These are phyloP conservation scores for Mantis religiosa DNA, from an alignment of 2,888 invertebrate genomes.

Conservation along the genomic window DNA sequence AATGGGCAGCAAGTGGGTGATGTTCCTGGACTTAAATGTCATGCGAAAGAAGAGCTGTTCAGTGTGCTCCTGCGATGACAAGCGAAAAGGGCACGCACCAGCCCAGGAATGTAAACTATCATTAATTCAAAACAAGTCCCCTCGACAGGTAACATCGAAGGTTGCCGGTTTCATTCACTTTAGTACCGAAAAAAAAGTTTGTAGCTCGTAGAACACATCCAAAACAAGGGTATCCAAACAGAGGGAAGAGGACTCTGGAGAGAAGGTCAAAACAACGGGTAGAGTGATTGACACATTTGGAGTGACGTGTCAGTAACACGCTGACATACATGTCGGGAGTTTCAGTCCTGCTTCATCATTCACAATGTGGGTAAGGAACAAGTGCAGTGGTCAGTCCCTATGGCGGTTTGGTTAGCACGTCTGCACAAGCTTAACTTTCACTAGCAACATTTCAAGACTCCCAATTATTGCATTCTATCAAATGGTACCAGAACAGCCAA, in stretches of 20 bases:
- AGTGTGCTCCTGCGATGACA: neutral
- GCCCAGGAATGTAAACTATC: neutral
- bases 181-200: neutral
- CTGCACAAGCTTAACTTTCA: neutral
- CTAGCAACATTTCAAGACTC: neutral
- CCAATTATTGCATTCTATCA: neutral
- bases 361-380: neutral
- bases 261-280: neutral
- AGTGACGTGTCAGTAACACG: neutral
- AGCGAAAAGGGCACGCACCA: neutral
- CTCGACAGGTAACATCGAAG: neutral
- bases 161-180: neutral
- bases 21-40: neutral
- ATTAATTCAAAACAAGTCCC: neutral
- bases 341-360: neutral
- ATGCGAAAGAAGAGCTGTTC: neutral
- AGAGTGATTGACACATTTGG: neutral
- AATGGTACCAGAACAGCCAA: no score
- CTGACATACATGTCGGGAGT: neutral
- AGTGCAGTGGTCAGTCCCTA: neutral
- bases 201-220: neutral
- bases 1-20: neutral
- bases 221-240: neutral
- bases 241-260: neutral
- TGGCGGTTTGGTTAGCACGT: neutral